Evolutionary conservation across 2,888 invertebrate genomes (phyloP).

Genomic region (Melanostoma mellinum): DNA sequence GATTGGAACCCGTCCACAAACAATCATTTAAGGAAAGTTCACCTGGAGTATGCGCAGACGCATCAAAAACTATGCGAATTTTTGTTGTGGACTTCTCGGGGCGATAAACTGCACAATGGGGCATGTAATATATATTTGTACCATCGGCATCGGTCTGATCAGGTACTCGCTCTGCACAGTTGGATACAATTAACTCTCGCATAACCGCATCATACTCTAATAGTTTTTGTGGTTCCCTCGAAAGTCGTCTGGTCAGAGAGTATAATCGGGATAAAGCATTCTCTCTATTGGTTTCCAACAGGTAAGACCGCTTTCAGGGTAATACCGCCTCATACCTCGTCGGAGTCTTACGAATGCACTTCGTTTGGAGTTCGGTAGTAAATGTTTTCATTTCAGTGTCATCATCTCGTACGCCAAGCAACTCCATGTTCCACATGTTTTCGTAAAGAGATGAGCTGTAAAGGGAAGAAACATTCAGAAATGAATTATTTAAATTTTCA

Average conservation of each 20-base stretch:
- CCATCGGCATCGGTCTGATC: background rate
- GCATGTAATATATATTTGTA: background rate
- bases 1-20: conserved; percentile 16
- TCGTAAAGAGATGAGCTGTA: conserved; percentile 6
- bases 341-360: conserved; percentile 1
- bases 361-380: conserved; percentile 1
- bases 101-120: background rate
- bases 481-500: conserved; percentile 5
- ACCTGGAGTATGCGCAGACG: conserved; percentile 4
- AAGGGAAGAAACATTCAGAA: conserved; percentile 5
- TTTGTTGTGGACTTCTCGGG: conserved; percentile 12
- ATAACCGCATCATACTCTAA: conserved; percentile 5
- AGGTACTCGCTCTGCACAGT: conserved; percentile 1
- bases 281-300: conserved; percentile 4
- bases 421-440: conserved; percentile 28
- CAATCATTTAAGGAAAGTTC: background rate
- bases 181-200: conserved; percentile 13
- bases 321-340: conserved; percentile 13
- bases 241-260: conserved; percentile 15
- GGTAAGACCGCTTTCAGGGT: conserved; percentile 4
- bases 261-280: conserved; percentile 12
- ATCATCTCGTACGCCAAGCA: conserved; percentile 11
- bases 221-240: conserved; percentile 17
- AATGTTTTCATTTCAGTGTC: conserved; percentile 10
- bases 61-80: conserved; percentile 13